These are phyloP conservation scores for Ganaspis brasiliensis DNA, from an alignment of 2,888 invertebrate species.

Conservation along the genomic window DNA sequence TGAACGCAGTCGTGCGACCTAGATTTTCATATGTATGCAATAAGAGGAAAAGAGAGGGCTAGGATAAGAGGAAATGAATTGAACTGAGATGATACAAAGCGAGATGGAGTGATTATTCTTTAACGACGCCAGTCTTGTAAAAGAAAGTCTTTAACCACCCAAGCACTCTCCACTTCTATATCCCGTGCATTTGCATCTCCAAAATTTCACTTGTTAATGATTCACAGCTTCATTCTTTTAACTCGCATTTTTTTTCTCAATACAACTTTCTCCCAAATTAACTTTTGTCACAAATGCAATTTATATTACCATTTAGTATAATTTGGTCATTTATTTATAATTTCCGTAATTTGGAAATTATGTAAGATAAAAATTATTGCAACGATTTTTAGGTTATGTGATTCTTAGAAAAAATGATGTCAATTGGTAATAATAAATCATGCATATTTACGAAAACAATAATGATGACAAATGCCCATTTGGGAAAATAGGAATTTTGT, in stretches of 20 bases:
- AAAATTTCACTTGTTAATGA: slow-evolving; percentile 16
- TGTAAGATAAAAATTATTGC: too few species aligned
- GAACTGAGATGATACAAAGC: slow-evolving; percentile 58
- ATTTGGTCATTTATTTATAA: too few species aligned
- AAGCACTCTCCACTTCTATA: slow-evolving; percentile 19
- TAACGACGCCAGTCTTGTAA: background rate
- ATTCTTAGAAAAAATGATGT: too few species aligned
- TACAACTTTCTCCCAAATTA: too few species aligned
- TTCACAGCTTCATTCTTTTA: slow-evolving; percentile 1
- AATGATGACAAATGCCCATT: too few species aligned
- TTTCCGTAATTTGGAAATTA: too few species aligned
- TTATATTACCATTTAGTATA: too few species aligned
- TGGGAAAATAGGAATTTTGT: too few species aligned
- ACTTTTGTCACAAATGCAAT: too few species aligned
- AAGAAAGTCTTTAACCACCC: slow-evolving; percentile 34
- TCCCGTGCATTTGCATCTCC: slow-evolving; percentile 13
- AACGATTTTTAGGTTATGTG: too few species aligned
- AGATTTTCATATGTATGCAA: slow-evolving; percentile 67
- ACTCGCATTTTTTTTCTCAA: background rate
- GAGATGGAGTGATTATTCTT: slow-evolving; percentile 45
- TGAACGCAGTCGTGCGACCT: slow-evolving; percentile 78
- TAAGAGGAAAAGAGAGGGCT: slow-evolving; percentile 51
- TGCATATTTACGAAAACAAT: too few species aligned
- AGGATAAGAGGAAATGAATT: slow-evolving; percentile 54
- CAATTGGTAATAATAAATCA: too few species aligned